Evolutionary conservation across 2,797 vertebrate species (phyloP).

Genomic region (Acrossocheilus wenchowensis): DNA sequence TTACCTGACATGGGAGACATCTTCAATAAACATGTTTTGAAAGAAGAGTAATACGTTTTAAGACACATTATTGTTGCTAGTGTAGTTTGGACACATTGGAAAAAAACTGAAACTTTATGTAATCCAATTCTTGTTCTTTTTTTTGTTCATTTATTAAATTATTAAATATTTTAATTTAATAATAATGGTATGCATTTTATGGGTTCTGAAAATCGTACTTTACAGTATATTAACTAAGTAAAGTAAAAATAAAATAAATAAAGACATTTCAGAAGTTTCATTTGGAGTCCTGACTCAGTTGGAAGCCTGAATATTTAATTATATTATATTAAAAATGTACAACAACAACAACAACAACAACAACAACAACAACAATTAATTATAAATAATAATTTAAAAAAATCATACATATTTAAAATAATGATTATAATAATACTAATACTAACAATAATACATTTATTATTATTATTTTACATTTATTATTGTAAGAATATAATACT

Average conservation of each 20-base stretch:
- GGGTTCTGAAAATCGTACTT: background rate
- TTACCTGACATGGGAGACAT: constrained; percentile 38
- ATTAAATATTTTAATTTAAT: background rate
- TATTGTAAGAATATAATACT: no score
- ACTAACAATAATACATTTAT: no score
- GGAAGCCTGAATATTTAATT: background rate
- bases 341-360: background rate
- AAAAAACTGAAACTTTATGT: background rate
- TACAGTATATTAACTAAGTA: background rate
- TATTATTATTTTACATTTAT: no score
- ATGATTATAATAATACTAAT: no score
- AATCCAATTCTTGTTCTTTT: background rate
- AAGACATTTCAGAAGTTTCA: no score
- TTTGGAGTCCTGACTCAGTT: background rate
- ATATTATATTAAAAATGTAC: no score
- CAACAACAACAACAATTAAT: background rate
- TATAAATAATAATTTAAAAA: no score
- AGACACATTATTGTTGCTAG: background rate
- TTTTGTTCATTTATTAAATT: background rate
- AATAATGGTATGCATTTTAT: background rate
- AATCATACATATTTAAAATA: background rate
- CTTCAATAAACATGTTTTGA: constrained; percentile 28
- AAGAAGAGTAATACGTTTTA: background rate
- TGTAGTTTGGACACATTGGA: background rate
- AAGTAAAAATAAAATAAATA: background rate